Base-by-base conservation (phyloP, 2,113 vertebrate genomes). In the Helogale parvula region DNA sequence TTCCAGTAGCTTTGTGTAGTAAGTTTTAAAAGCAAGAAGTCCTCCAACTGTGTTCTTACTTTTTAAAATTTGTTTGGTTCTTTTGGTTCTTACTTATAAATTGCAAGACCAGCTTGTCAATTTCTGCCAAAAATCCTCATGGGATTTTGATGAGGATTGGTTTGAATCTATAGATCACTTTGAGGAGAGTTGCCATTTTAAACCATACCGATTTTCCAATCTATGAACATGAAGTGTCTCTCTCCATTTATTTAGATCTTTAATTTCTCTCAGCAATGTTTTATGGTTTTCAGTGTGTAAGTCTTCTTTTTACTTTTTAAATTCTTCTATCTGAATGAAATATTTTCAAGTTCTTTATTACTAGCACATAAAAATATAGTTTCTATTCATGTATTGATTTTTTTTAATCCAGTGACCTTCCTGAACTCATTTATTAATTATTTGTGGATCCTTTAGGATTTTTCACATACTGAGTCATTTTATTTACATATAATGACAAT, bases 401-500 rank as follows among this genome's bases (percentile, higher is more conserved):
- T 68, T 71, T 80, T 38, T 0, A 76, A 90, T 82, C 6, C 25
- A 71, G 27, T 65, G 52, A 74, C 17, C 38, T 88, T 63, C 33
- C 25, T 94, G 33, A 69, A 88, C 19, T 94, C 19, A 89, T 66
- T 94, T 89, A 89, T 38, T 21, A 19, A 45, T 52, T 65, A 74
- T 84, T 33, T 68, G 35, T 84, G 57, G n/a, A 68, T 54, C 23
- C 60, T 25, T 74, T 45, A 76, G 57, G 45, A 57, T 68, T 76
- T 94, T 66, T 90, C 29, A 94, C n/a, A 29, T 90, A 94, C 29
- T 84, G 35, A 90, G 74, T 76, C 29, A 65, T 76, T 35, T 68
- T 25, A 8, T 54, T 35, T 66, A n/a, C n/a, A 54, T 76, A 41
- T 66, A 74, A 66, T 83, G 45, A 81, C 13, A 47, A 15, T 76